phyloP scores from a whole-genome alignment of 2,113 vertebrate genomes.

The Lichenostomus cassidix region DNA sequence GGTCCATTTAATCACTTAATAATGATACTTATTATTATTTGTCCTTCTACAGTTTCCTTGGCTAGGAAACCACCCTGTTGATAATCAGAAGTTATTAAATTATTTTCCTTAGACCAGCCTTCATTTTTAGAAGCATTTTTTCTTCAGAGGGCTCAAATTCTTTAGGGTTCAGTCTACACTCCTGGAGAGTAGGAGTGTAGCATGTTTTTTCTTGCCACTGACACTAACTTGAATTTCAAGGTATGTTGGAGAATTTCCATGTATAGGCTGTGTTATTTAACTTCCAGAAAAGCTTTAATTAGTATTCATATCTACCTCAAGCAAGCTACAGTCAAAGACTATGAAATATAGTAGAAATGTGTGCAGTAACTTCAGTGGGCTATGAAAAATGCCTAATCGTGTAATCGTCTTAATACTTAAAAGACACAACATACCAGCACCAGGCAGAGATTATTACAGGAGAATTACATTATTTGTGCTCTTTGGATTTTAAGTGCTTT shows the following conservation, averaged over 20 bases:
- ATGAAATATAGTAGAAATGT: neutral
- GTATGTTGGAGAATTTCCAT: neutral
- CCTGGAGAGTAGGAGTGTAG: too few relatives aligned
- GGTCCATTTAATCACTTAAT: neutral
- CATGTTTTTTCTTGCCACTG: neutral
- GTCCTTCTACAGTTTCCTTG: neutral
- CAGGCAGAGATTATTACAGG: neutral
- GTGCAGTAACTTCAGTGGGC: neutral
- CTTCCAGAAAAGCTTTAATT: neutral
- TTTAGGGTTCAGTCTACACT: neutral
- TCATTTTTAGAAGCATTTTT: neutral
- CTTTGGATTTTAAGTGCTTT: neutral
- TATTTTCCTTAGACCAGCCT: neutral
- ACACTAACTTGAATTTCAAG: neutral
- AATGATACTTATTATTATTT: neutral
- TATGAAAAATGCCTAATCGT: neutral
- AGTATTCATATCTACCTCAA: neutral
- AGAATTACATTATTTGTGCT: neutral
- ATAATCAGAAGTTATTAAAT: neutral
- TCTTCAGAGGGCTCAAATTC: neutral
- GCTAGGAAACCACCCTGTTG: neutral
- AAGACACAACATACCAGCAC: neutral
- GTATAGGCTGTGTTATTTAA: neutral
- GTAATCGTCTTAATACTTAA: neutral
- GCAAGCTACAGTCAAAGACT: neutral